Evolutionary conservation across 2,888 invertebrate genomes (phyloP).

Genomic region (Sesia bembeciformis): DNA sequence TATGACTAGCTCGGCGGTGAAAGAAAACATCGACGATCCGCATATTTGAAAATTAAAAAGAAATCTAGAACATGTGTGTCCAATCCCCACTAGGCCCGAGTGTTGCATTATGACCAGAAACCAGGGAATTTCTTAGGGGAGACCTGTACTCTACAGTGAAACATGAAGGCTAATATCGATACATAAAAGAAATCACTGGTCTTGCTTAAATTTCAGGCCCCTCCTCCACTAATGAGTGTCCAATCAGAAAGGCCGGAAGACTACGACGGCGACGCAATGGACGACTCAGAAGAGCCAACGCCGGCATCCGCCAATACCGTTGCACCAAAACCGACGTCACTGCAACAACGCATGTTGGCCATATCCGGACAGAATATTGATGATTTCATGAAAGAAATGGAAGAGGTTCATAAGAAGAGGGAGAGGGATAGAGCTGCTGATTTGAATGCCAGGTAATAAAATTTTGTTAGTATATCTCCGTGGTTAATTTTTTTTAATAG

Average conservation of each 20-base stretch:
- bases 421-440: constrained; percentile 79
- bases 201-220: background rate
- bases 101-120: too few species aligned
- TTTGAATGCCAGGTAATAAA: constrained; percentile 65
- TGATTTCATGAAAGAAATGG: constrained; percentile 95
- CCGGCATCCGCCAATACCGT: constrained; percentile 29
- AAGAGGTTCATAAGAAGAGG: constrained; percentile 85
- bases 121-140: too few species aligned
- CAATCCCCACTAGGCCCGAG: too few species aligned
- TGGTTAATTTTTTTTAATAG: background rate
- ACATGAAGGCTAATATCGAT: too few species aligned
- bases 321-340: constrained; percentile 84
- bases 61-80: too few species aligned
- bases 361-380: constrained; percentile 93
- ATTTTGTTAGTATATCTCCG: constrained; percentile 6
- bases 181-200: too few species aligned
- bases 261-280: constrained; percentile 40
- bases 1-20: too few species aligned
- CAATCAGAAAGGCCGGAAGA: background rate
- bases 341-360: constrained; percentile 91
- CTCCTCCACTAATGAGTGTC: constrained; percentile 6
- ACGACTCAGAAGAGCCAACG: constrained; percentile 32
- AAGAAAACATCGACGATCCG: too few species aligned
- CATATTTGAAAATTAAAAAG: too few species aligned
- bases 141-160: too few species aligned